These are phyloP conservation scores for Chiloscyllium punctatum DNA, from an alignment of 2,797 vertebrate species.

Conservation along the genomic window DNA sequence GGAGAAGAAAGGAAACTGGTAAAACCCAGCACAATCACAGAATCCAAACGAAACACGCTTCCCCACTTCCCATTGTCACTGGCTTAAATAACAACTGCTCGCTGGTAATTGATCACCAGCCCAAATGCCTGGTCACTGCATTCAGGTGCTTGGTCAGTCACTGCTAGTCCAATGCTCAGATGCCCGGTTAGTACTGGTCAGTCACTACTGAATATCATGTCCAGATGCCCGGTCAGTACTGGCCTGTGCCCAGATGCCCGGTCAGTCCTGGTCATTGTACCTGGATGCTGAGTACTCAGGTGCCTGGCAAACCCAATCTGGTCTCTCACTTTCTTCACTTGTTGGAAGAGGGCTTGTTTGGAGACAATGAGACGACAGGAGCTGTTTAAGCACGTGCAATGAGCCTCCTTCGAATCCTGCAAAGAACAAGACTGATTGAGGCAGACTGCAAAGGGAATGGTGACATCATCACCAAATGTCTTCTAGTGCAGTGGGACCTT, in stretches of 20 bases:
- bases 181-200: background rate
- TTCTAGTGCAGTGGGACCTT: too few relatives aligned
- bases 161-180: slow-evolving; percentile 39
- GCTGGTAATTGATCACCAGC: slow-evolving; percentile 48
- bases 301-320: slow-evolving; percentile 54
- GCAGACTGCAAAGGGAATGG: too few relatives aligned
- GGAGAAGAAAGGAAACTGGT: slow-evolving; percentile 3
- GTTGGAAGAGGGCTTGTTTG: slow-evolving; percentile 47
- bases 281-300: slow-evolving; percentile 49
- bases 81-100: too few relatives aligned
- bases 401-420: too few relatives aligned
- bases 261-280: slow-evolving; percentile 49
- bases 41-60: background rate
- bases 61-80: too few relatives aligned
- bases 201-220: slow-evolving; percentile 53
- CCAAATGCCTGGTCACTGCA: slow-evolving; percentile 48
- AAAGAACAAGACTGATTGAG: too few relatives aligned
- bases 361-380: slow-evolving; percentile 40
- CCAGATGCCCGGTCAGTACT: background rate
- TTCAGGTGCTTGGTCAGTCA: background rate
- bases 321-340: slow-evolving; percentile 56
- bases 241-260: slow-evolving; percentile 54
- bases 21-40: background rate
- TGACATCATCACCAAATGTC: too few relatives aligned
- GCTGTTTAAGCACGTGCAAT: too few relatives aligned